Percentiles rank a stretch among this genome's conserved stretches.
These are phyloP conservation scores for Bilobella aurantiaca DNA, from an alignment of 1,140 invertebrate species.

Conservation along the genomic window DNA sequence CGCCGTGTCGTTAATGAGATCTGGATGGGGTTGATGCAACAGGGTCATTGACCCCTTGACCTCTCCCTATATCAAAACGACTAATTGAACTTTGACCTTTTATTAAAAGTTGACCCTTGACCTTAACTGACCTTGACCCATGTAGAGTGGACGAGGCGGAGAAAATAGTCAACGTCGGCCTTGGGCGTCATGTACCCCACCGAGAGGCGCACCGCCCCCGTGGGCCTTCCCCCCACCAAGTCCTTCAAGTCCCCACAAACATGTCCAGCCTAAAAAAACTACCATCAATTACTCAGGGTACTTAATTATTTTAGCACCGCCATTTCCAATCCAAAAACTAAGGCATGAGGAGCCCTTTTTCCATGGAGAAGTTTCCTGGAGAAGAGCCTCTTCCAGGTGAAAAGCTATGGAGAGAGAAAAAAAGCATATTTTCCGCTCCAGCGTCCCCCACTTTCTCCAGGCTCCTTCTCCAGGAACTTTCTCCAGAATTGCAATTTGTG, in stretches of 20 bases:
- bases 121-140: no score
- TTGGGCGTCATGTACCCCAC: conserved; percentile 83
- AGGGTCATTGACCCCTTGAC: neutral
- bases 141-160: conserved; percentile 62
- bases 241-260: conserved; percentile 84
- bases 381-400: no score
- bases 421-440: no score
- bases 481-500: neutral
- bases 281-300: neutral
- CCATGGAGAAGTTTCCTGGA: no score
- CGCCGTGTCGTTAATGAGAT: neutral
- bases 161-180: conserved; percentile 58
- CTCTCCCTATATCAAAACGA: conserved; percentile 17
- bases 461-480: neutral
- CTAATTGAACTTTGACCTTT: conserved; percentile 1
- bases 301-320: neutral
- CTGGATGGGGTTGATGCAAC: neutral
- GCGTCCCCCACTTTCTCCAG: neutral
- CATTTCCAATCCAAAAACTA: neutral
- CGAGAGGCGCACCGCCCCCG: conserved; percentile 81
- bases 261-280: conserved; percentile 59
- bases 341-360: no score
- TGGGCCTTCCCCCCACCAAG: conserved; percentile 76
- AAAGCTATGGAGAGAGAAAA: no score
- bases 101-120: conserved; percentile 29